A percentile compares a stretch with the other conserved stretches of the same genome.
Evolutionary conservation across 2,797 vertebrate species (phyloP).

Genomic region (Cuculus canorus): DNA sequence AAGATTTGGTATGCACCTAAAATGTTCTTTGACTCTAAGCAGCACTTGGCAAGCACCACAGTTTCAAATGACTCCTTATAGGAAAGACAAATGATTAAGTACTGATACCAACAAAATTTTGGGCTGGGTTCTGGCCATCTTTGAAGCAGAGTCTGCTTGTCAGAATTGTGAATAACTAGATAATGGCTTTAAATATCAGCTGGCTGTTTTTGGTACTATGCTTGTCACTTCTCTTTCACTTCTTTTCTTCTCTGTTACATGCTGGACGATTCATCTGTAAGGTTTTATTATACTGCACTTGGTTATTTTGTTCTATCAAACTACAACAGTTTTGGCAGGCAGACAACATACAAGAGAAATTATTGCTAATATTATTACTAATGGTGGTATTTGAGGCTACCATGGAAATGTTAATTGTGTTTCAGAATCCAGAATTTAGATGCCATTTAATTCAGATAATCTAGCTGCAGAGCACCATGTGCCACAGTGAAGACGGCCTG

Average conservation of each 20-base stretch:
- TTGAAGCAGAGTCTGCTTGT: background rate
- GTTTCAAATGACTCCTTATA: background rate
- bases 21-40: background rate
- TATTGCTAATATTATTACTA: conserved; percentile 64
- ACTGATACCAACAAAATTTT: background rate
- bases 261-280: background rate
- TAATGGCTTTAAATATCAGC: background rate
- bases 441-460: conserved; percentile 51
- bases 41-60: background rate
- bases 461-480: conserved; percentile 7
- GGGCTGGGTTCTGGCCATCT: background rate
- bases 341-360: conserved; percentile 54
- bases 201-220: background rate
- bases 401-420: conserved; percentile 58
- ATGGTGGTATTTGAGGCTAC: conserved; percentile 52
- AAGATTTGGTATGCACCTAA: background rate
- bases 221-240: background rate
- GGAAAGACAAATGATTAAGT: background rate
- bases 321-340: conserved; percentile 38
- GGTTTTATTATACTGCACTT: background rate
- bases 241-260: background rate
- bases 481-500: background rate
- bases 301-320: conserved; percentile 33
- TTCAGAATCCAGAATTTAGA: conserved; percentile 49
- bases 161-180: background rate